These are phyloP conservation scores for Erithacus rubecula DNA, from an alignment of 2,797 vertebrate genomes.

Conservation along the genomic window DNA sequence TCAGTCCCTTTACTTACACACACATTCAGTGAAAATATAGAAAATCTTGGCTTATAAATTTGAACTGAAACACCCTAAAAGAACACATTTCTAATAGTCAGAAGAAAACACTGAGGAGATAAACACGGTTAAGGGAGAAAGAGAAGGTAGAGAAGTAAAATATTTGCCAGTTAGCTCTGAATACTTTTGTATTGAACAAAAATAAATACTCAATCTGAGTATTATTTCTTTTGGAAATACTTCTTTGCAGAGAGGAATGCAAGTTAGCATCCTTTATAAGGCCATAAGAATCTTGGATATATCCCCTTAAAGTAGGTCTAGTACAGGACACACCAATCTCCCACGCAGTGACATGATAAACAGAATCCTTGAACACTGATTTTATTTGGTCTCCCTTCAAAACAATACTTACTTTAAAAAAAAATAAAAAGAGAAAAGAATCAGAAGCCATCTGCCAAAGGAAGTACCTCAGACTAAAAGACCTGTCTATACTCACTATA, in stretches of 20 bases:
- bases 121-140: not conserved
- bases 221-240: slow-evolving; percentile 8
- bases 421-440: not conserved
- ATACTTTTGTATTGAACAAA: not conserved
- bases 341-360: not conserved
- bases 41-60: not conserved
- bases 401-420: not conserved
- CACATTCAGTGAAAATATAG: not conserved
- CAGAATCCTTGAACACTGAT: not conserved
- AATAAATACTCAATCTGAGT: not conserved
- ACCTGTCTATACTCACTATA: not conserved
- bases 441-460: not conserved
- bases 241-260: not conserved
- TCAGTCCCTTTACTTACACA: not conserved
- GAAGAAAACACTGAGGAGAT: not conserved
- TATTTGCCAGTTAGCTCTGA: not conserved
- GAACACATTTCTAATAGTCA: not conserved
- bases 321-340: not conserved
- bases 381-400: not conserved
- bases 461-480: not conserved
- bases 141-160: not conserved
- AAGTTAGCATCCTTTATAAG: not conserved
- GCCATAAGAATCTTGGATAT: not conserved
- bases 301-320: not conserved
- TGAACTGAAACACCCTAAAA: not conserved